These are phyloP conservation scores for Dynastes maya DNA, from an alignment of 2,888 invertebrate species.

Conservation along the genomic window DNA sequence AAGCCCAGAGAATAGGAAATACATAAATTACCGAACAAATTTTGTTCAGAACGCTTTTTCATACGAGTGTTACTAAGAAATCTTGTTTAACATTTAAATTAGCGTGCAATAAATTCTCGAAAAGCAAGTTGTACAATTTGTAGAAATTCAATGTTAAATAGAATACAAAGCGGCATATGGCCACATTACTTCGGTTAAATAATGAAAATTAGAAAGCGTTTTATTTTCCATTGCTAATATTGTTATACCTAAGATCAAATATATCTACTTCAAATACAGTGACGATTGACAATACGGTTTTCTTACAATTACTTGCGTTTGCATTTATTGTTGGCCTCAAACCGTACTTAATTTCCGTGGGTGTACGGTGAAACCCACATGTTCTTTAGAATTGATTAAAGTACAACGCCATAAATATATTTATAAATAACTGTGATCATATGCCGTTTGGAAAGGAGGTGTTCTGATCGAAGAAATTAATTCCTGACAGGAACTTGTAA, in stretches of 20 bases:
- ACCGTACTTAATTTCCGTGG: neutral
- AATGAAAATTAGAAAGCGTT: neutral
- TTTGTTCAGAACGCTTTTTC: no score
- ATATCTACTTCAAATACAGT: neutral
- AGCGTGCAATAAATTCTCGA: no score
- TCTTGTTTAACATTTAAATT: no score
- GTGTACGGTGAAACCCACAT: neutral
- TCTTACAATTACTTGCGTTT: neutral
- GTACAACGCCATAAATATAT: neutral
- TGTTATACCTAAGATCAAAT: no score
- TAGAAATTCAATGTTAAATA: no score
- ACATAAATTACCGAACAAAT: no score
- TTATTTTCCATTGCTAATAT: no score
- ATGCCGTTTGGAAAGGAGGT: neutral
- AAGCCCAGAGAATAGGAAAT: neutral
- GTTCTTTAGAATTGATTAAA: constrained; percentile 6
- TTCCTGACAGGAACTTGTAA: neutral
- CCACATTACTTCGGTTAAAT: no score
- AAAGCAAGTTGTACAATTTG: no score
- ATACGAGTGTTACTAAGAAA: no score
- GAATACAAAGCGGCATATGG: no score
- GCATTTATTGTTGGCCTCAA: neutral
- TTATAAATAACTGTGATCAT: neutral
- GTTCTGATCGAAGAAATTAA: neutral
- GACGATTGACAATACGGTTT: neutral